Evolutionary conservation across 1,140 invertebrate species (phyloP).

Genomic region (Diachasmimorpha longicaudata): DNA sequence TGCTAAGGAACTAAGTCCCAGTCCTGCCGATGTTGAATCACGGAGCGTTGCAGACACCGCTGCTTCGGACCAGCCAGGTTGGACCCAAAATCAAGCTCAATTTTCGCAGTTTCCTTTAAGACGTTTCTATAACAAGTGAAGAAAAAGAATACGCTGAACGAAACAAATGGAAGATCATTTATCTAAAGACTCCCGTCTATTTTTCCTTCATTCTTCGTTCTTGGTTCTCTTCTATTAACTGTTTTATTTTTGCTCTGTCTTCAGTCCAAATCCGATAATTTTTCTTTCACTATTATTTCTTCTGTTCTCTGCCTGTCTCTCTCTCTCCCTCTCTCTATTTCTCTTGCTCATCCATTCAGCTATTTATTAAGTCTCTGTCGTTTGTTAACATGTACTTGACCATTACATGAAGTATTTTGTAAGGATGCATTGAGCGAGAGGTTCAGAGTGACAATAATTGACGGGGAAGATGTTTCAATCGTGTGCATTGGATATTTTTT

Average conservation of each 20-base stretch:
- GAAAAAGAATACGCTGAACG: constrained; percentile 14
- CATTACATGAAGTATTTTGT: not conserved
- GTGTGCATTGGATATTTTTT: not conserved
- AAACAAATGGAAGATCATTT: constrained; percentile 23
- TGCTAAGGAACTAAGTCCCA: constrained; percentile 65
- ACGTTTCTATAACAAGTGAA: constrained; percentile 19
- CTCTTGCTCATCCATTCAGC: not conserved
- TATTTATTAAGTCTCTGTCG: too few relatives aligned
- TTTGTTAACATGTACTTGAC: too few relatives aligned
- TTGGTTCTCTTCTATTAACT: not conserved
- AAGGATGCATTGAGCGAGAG: not conserved
- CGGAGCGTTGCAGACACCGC: constrained; percentile 62
- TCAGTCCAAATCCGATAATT: constrained; percentile 12
- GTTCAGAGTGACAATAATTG: not conserved
- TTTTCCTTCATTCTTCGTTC: constrained; percentile 24
- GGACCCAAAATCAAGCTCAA: constrained; percentile 62
- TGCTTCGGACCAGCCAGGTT: constrained; percentile 64
- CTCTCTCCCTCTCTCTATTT: not conserved
- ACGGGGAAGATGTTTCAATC: not conserved
- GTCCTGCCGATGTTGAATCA: constrained; percentile 64
- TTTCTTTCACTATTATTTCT: constrained; percentile 1
- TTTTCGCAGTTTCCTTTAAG: constrained; percentile 48
- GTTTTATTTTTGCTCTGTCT: constrained; percentile 5
- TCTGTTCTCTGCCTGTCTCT: constrained; percentile 7
- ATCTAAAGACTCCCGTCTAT: constrained; percentile 32